Percentiles rank a stretch among this genome's conserved stretches.
Conservation (phyloP, 1,140 invertebrate species). For the Eubasilissa regina region DNA sequence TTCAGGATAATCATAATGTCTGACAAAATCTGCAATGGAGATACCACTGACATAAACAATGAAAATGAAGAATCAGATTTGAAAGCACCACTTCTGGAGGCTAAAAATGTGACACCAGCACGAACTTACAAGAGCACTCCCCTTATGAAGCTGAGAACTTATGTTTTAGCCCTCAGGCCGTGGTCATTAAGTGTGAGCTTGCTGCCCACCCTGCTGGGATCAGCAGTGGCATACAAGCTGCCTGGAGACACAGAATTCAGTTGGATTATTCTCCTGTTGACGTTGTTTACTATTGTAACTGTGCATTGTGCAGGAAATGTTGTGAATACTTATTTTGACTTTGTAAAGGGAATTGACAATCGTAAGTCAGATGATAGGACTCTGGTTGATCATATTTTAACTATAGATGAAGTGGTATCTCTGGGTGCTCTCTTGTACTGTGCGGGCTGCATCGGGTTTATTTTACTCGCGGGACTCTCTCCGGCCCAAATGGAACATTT, state of each 20-base stretch:
- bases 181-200: conserved; percentile 95
- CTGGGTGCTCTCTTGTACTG: conserved; percentile 91
- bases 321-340: conserved; percentile 98
- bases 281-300: conserved; percentile 87
- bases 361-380: conserved; percentile 94
- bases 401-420: conserved; percentile 88
- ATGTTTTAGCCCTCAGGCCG: conserved; percentile 88
- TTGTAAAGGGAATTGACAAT: conserved; percentile 93
- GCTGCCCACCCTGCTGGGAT: conserved; percentile 90
- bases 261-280: conserved; percentile 84
- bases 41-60: conserved; percentile 26
- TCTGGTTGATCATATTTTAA: conserved; percentile 91
- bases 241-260: conserved; percentile 82
- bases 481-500: conserved; percentile 95
- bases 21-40: conserved; percentile 52
- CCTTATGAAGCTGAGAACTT: conserved; percentile 89
- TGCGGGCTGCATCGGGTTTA: conserved; percentile 91
- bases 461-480: conserved; percentile 84
- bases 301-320: conserved; percentile 97
- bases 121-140: conserved; percentile 67
- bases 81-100: conserved; percentile 14
- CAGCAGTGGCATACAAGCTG: conserved; percentile 87
- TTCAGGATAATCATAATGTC: conserved; percentile 33
- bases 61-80: conserved; percentile 6
- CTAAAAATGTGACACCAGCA: background rate